Percentiles rank a stretch among this genome's conserved stretches.
Evolutionary conservation across 2,888 invertebrate species (phyloP).

Genomic region (Orchesellides sinensis): DNA sequence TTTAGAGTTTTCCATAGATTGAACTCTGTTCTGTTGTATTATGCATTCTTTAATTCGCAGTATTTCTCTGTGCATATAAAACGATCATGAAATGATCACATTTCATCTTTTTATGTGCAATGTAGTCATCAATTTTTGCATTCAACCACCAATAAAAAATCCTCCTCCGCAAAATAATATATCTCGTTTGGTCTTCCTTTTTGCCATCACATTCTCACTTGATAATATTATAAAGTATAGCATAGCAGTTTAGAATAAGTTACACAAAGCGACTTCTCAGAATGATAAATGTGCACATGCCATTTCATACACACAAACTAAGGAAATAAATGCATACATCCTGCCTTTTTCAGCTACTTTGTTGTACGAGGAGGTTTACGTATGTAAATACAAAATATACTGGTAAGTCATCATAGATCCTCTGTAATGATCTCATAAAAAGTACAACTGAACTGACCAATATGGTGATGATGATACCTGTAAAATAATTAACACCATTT

Average conservation of each 20-base stretch:
- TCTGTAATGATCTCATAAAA: neutral
- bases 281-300: slow-evolving; percentile 22
- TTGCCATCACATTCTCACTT: slow-evolving; percentile 1
- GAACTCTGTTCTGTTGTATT: no score
- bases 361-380: no score
- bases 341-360: slow-evolving; percentile 32
- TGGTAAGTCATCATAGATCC: neutral
- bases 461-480: no score
- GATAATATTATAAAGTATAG: neutral
- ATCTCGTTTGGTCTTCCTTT: slow-evolving; percentile 18
- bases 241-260: neutral
- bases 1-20: no score
- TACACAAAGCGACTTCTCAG: neutral
- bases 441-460: neutral
- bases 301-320: slow-evolving; percentile 11
- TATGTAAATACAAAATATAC: no score
- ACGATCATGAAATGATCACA: neutral
- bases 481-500: no score
- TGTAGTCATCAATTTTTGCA: slow-evolving; percentile 7
- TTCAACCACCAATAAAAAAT: neutral
- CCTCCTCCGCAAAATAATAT: slow-evolving; percentile 36
- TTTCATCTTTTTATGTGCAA: neutral
- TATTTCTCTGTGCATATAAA: neutral
- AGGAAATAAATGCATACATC: slow-evolving; percentile 14
- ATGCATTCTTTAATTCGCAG: neutral